phyloP scores from a whole-genome alignment of 2,888 invertebrate genomes.

The Acleris cristana region DNA sequence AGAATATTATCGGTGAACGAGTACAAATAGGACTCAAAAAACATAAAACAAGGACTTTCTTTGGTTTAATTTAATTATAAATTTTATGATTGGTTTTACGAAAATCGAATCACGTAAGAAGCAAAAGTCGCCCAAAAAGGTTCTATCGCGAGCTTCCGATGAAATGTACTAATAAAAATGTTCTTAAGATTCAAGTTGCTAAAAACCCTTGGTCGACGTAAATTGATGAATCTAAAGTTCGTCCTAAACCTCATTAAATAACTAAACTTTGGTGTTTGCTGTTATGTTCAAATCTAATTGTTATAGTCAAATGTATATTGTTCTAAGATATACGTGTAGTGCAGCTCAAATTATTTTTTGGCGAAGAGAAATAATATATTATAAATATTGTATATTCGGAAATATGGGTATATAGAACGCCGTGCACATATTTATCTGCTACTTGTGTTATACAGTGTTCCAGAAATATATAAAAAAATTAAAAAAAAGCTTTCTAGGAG shows the following conservation, averaged over 20 bases:
- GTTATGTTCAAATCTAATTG: slow-evolving; percentile 29
- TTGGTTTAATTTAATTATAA: too few species aligned
- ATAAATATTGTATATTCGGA: slow-evolving; percentile 42
- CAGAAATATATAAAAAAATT: slow-evolving; percentile 6
- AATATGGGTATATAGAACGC: slow-evolving; percentile 40
- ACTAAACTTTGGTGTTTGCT: slow-evolving; percentile 16
- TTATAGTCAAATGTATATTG: slow-evolving; percentile 28
- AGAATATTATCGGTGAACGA: too few species aligned
- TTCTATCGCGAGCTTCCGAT: too few species aligned
- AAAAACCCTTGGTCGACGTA: neutral
- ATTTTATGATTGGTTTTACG: too few species aligned
- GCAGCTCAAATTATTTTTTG: slow-evolving; percentile 29
- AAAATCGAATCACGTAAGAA: too few species aligned
- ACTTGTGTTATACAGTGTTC: slow-evolving; percentile 19
- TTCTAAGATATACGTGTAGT: slow-evolving; percentile 11
- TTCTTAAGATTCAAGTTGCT: too few species aligned
- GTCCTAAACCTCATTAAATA: slow-evolving; percentile 10
- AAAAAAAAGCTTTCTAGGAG: neutral
- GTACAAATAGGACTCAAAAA: too few species aligned
- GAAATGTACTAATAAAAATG: too few species aligned
- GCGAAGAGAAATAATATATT: slow-evolving; percentile 13
- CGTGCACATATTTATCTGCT: slow-evolving; percentile 18
- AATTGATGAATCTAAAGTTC: neutral
- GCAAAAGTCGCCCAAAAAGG: too few species aligned
- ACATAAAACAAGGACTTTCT: too few species aligned